Base-by-base conservation (phyloP, 1,140 invertebrate species). In the Hesperophylax magnus region DNA sequence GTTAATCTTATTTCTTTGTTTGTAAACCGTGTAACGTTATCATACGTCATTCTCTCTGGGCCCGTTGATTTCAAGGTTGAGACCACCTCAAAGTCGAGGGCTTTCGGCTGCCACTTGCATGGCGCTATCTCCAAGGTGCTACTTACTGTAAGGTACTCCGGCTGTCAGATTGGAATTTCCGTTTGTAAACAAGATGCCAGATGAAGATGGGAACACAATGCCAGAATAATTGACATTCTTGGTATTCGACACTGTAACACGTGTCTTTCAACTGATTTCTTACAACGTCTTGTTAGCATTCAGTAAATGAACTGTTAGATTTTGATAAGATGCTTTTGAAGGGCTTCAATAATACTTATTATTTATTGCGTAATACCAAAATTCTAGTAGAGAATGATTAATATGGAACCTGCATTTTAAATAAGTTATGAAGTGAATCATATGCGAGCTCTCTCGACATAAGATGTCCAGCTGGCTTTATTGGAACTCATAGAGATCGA, bases 161-260 rank as follows among this genome's bases (percentile, higher is more conserved):
- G n/a, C 27, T 67, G 63, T 67, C 63, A 31, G 63, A 67, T 31
- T 67, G 63, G 63, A 67, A 67, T 67, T 67, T 67, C 31, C n/a
- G 63, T 67, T 34, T 67, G 63, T 67, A 67, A 67, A 67, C 63
- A 67, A 27, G 63, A 27, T 47, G 39, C 39, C 11, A 11, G 39
- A 47, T 27, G 14, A 31, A 67, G 63, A 67, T 67, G 63, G 24
- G 24, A 67, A 27, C 63, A 67, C 22, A 67, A 67, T 67, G 39
- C 17, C 31, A 17, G 22, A 67, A 67, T 67, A 67, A 67, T 67
- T 67, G 63, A 67, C 31, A 67, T 67, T 67, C 24, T 22, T 67
- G 17, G 22, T 67, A 67, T 31, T 67, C 63, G 24, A 67, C 24
- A n/a, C 11, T 27, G 63, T 2, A 31, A 67, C 63, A 67, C 31